phyloP scores from a whole-genome alignment of 2,113 vertebrate species.

The Sinocyclocheilus anophthalmus region DNA sequence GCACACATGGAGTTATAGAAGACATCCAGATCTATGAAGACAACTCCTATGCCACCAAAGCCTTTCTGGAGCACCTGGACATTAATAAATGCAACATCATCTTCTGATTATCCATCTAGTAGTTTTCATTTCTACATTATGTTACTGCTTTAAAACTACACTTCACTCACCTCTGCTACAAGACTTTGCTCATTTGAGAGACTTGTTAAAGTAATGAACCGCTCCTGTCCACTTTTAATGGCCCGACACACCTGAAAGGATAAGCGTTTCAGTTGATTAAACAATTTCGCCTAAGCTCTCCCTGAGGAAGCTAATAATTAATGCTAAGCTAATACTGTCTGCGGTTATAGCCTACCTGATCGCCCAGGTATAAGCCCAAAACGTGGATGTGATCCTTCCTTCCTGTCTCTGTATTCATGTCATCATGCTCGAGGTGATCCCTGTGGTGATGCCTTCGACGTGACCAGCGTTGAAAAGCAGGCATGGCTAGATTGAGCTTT shows the following conservation, averaged over 20 bases:
- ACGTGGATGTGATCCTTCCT: conserved; percentile 7
- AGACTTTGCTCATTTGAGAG: conserved; percentile 7
- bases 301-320: background rate
- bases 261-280: background rate
- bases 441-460: background rate
- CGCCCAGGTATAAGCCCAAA: conserved; percentile 21
- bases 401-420: background rate
- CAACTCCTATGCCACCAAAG: conserved; percentile 46
- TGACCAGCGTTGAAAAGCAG: conserved; percentile 21
- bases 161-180: conserved; percentile 31
- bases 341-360: conserved; percentile 31
- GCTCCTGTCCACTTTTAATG: conserved; percentile 42
- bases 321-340: background rate
- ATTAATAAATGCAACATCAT: background rate
- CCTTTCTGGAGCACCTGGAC: conserved; percentile 45
- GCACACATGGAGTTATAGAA: conserved; percentile 33
- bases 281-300: background rate
- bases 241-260: conserved; percentile 46
- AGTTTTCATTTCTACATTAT: background rate
- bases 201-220: conserved; percentile 42
- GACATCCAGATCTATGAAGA: conserved; percentile 32
- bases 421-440: background rate
- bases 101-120: background rate
- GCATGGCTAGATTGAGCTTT: conserved; percentile 48
- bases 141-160: background rate